phyloP scores from a whole-genome alignment of 2,888 invertebrate species.

The Ethmia dodecea region DNA sequence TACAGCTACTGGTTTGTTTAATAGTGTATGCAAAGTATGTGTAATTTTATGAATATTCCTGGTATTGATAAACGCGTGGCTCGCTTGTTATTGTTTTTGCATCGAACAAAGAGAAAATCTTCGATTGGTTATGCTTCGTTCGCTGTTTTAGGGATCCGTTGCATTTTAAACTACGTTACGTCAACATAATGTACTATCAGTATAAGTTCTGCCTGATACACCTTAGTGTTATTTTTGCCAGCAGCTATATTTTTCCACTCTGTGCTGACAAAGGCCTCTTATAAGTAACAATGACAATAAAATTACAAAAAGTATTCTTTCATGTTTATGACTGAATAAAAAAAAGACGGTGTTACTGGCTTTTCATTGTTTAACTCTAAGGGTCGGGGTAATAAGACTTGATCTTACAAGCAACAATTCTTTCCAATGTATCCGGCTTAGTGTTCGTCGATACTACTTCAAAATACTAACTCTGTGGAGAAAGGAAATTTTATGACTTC shows the following conservation, averaged over 20 bases:
- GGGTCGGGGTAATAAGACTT: too few relatives aligned
- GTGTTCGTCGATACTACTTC: too few relatives aligned
- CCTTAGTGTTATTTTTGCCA: neutral
- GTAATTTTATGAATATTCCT: conserved; percentile 30
- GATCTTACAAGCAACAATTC: too few relatives aligned
- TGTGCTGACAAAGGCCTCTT: neutral
- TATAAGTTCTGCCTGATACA: too few relatives aligned
- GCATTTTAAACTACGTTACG: neutral
- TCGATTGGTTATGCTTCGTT: conserved; percentile 16
- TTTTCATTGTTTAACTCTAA: too few relatives aligned
- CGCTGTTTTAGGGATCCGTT: conserved; percentile 2
- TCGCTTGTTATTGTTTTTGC: conserved; percentile 25
- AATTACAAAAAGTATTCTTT: neutral
- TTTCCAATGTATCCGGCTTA: too few relatives aligned
- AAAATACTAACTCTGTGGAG: too few relatives aligned
- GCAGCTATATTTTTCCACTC: neutral
- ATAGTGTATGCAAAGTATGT: neutral
- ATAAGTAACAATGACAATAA: neutral
- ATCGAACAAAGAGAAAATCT: conserved; percentile 42
- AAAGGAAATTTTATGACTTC: too few relatives aligned
- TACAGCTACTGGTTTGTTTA: too few relatives aligned
- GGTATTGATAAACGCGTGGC: conserved; percentile 28
- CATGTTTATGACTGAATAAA: too few relatives aligned
- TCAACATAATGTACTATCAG: too few relatives aligned
- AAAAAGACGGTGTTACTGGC: too few relatives aligned